A percentile compares a stretch with the other conserved stretches of the same genome.
phyloP scores from a whole-genome alignment of 2,888 invertebrate genomes.

The Heliconius erato region DNA sequence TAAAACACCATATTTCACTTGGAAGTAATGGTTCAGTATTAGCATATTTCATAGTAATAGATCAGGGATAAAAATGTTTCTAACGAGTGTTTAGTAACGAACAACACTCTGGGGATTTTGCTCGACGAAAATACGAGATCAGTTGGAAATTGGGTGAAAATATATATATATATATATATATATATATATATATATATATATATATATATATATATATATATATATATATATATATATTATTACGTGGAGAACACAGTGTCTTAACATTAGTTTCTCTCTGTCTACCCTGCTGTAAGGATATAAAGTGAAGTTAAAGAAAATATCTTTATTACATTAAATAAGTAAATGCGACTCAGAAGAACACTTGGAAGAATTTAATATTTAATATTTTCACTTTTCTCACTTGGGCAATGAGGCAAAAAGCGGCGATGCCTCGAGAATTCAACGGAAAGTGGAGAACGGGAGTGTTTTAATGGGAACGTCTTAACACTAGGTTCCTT shows the following conservation, averaged over 20 bases:
- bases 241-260: too few relatives aligned
- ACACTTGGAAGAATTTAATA: too few relatives aligned
- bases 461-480: not conserved
- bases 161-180: not conserved
- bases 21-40: conserved; percentile 42
- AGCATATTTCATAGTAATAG: conserved; percentile 58
- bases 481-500: not conserved
- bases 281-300: too few relatives aligned
- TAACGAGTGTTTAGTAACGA: conserved; percentile 55
- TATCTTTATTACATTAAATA: too few relatives aligned
- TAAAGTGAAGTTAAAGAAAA: too few relatives aligned
- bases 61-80: conserved; percentile 54
- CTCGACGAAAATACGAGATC: conserved; percentile 40
- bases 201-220: too few relatives aligned
- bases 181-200: too few relatives aligned
- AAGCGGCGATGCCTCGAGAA: not conserved
- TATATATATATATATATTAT: too few relatives aligned
- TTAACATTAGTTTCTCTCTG: too few relatives aligned
- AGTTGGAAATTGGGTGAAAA: conserved; percentile 11
- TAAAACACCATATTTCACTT: conserved; percentile 2
- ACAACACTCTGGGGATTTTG: conserved; percentile 52
- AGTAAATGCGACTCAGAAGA: too few relatives aligned
- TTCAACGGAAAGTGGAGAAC: not conserved
- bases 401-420: too few relatives aligned
- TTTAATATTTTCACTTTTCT: too few relatives aligned